Evolutionary conservation across 2,797 vertebrate genomes (phyloP).

Genomic region (Melanotaenia pygmaea): DNA sequence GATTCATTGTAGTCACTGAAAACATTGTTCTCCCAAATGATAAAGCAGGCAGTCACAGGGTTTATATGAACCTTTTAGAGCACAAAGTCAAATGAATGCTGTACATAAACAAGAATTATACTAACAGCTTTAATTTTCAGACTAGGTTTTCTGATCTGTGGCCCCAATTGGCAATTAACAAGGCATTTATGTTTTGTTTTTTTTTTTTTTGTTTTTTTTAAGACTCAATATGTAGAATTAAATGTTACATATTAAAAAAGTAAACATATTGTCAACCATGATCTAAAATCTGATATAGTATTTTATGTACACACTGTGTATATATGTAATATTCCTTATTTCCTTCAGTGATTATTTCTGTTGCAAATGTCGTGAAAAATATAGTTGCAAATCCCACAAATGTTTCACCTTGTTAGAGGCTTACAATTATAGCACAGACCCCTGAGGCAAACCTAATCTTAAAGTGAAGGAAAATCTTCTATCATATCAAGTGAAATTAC

Average conservation of each 20-base stretch:
- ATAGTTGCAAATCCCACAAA: slow-evolving; percentile 74
- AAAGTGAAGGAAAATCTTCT: slow-evolving; percentile 83
- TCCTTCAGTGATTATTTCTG: slow-evolving; percentile 23
- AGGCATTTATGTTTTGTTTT: neutral
- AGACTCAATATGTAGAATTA: slow-evolving; percentile 20
- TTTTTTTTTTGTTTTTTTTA: neutral
- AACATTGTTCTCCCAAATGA: too few species aligned
- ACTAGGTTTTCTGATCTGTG: slow-evolving; percentile 9
- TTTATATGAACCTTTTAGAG: slow-evolving; percentile 14
- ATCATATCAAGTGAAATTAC: slow-evolving; percentile 84
- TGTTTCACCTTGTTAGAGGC: slow-evolving; percentile 81
- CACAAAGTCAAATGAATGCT: neutral
- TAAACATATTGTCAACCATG: slow-evolving; percentile 9
- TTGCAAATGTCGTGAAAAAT: slow-evolving; percentile 59
- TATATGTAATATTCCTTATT: slow-evolving; percentile 12
- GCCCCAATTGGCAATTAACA: neutral
- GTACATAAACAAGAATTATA: neutral
- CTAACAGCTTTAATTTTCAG: neutral
- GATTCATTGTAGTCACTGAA: too few species aligned
- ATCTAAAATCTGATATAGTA: neutral
- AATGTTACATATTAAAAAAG: slow-evolving; percentile 11
- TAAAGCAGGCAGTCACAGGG: too few species aligned
- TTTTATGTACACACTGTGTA: neutral
- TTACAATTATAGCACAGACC: slow-evolving; percentile 78
- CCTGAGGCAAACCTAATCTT: slow-evolving; percentile 82